These are phyloP conservation scores for Leptoclinus maculatus DNA, from an alignment of 2,797 vertebrate species.

Conservation along the genomic window DNA sequence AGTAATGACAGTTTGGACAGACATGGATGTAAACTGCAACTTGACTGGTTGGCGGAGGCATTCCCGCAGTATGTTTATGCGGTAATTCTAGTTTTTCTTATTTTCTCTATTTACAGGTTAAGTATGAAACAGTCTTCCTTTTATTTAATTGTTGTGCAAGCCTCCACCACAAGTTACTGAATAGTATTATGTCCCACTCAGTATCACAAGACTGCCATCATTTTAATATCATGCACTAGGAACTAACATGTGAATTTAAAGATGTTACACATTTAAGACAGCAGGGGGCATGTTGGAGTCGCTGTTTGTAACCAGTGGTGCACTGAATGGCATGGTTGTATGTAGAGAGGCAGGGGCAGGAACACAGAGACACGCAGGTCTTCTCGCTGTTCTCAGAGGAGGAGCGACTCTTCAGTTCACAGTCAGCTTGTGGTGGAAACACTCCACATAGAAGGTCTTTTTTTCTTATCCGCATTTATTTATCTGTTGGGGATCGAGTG, in stretches of 20 bases:
- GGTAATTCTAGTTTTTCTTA: not conserved
- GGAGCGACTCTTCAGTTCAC: slow-evolving; percentile 26
- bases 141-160: not conserved
- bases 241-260: too few relatives aligned
- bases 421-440: slow-evolving; percentile 22
- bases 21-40: not conserved
- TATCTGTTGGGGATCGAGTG: not conserved
- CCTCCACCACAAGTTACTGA: not conserved
- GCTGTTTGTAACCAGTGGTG: not conserved
- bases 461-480: not conserved
- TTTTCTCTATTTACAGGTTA: not conserved
- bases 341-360: slow-evolving; percentile 63
- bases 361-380: slow-evolving; percentile 25
- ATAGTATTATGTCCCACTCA: not conserved
- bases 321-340: slow-evolving; percentile 25
- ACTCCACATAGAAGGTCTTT: not conserved
- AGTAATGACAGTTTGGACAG: not conserved
- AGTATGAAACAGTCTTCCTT: not conserved
- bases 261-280: not conserved
- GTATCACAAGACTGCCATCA: not conserved
- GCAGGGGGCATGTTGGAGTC: slow-evolving; percentile 35
- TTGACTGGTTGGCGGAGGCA: too few relatives aligned
- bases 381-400: slow-evolving; percentile 36
- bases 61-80: not conserved
- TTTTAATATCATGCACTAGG: not conserved